phyloP scores from a whole-genome alignment of 2,888 invertebrate genomes.

The Marronus borbonicus region DNA sequence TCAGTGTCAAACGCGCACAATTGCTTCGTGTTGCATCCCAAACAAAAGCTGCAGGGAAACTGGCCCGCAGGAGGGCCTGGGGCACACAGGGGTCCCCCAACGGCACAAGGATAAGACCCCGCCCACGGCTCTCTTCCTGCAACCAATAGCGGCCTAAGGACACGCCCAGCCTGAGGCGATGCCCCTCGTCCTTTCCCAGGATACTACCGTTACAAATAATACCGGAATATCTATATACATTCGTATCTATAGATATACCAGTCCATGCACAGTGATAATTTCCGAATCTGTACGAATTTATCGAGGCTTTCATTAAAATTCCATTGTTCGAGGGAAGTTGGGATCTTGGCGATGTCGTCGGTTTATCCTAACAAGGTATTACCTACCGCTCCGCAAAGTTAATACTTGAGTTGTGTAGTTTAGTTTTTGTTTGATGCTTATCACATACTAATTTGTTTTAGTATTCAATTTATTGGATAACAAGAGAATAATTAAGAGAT shows the following conservation, averaged over 20 bases:
- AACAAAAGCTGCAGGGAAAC: slow-evolving; percentile 65
- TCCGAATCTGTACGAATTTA: slow-evolving; percentile 27
- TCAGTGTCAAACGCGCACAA: slow-evolving; percentile 49
- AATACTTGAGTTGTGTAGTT: neutral
- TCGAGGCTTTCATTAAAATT: slow-evolving; percentile 31
- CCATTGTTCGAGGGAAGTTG: slow-evolving; percentile 30
- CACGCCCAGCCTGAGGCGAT: slow-evolving; percentile 68
- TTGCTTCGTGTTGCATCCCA: slow-evolving; percentile 53
- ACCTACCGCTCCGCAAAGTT: neutral
- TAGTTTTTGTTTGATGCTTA: neutral
- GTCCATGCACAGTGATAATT: slow-evolving; percentile 24
- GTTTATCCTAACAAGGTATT: neutral
- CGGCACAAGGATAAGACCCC: slow-evolving; percentile 63
- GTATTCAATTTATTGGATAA: no score
- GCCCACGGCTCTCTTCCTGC: slow-evolving; percentile 63
- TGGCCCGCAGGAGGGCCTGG: slow-evolving; percentile 66
- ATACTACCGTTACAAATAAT: slow-evolving; percentile 35
- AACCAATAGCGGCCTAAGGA: slow-evolving; percentile 66
- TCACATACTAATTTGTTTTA: no score
- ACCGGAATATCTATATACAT: slow-evolving; percentile 40
- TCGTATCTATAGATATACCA: slow-evolving; percentile 22
- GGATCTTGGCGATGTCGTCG: slow-evolving; percentile 14
- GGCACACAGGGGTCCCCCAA: slow-evolving; percentile 61
- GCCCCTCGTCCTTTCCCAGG: slow-evolving; percentile 54
- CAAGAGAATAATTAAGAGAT: no score